Percentiles rank a stretch among this genome's conserved stretches.
Conservation (phyloP, 2,797 vertebrate genomes). For the Cossypha niveicapilla region DNA sequence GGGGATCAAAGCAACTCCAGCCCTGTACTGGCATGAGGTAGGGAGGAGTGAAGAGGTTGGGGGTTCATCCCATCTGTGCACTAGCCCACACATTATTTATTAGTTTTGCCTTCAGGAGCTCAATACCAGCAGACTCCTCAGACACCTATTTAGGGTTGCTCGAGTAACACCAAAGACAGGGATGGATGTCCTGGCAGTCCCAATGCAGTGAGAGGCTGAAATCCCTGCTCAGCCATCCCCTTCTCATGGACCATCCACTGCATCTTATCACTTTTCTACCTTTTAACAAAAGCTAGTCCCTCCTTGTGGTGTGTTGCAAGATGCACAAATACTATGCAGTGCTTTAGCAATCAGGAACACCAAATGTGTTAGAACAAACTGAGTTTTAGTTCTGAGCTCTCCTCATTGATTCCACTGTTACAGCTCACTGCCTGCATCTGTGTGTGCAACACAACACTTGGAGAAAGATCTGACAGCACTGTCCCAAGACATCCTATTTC, state of each 20-base stretch:
- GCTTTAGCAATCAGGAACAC: neutral
- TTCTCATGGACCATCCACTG: neutral
- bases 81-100: neutral
- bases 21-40: neutral
- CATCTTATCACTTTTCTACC: neutral
- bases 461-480: rapidly evolving
- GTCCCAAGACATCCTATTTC: neutral
- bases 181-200: neutral
- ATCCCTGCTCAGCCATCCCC: neutral
- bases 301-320: neutral
- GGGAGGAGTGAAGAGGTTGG: neutral
- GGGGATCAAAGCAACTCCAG: constrained; percentile 46
- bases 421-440: neutral
- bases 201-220: neutral
- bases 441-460: neutral
- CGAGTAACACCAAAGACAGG: neutral
- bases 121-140: neutral
- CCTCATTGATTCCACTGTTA: neutral
- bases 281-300: neutral
- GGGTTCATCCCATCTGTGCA: neutral
- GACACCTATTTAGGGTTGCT: neutral
- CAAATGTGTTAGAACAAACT: neutral
- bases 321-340: neutral
- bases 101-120: neutral
- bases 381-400: neutral